Percentiles rank a stretch among this genome's conserved stretches.
These are phyloP conservation scores for Pedetes capensis DNA, from an alignment of 2,113 vertebrate genomes.

Conservation along the genomic window DNA sequence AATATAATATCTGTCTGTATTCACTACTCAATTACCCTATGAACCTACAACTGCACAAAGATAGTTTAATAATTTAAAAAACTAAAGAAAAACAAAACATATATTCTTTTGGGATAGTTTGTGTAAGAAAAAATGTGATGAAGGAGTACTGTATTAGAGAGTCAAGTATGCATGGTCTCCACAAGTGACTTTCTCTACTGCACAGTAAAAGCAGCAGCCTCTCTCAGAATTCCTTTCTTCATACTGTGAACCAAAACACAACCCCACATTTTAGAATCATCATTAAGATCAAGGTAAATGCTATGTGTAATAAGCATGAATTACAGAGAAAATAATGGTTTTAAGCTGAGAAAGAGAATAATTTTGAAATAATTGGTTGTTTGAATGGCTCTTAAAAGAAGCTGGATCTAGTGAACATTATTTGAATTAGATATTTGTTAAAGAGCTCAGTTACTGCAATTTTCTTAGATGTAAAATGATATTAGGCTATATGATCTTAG, in stretches of 20 bases:
- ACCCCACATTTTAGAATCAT: not conserved
- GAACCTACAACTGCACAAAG: not conserved
- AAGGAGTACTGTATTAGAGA: not conserved
- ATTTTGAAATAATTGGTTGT: not conserved
- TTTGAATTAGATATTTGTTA: not conserved
- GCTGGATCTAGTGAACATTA: not conserved
- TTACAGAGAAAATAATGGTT: not conserved
- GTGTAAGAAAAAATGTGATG: not conserved
- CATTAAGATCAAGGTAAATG: not conserved
- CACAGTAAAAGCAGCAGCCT: not conserved
- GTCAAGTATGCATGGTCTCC: not conserved
- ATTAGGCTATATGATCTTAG: not conserved
- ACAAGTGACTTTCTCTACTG: not conserved
- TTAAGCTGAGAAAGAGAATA: not conserved
- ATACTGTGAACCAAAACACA: not conserved
- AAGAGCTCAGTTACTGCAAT: not conserved
- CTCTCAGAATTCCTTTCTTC: not conserved
- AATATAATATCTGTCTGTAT: not conserved
- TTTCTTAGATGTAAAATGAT: not conserved
- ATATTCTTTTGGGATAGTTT: not conserved
- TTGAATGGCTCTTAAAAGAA: not conserved
- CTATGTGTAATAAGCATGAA: not conserved
- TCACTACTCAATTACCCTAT: not conserved
- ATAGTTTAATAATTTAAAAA: not conserved
- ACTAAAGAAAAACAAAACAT: not conserved